A percentile compares a stretch with the other conserved stretches of the same genome.
Conservation (phyloP, 2,888 invertebrate genomes). For the Lamproptera curius region DNA sequence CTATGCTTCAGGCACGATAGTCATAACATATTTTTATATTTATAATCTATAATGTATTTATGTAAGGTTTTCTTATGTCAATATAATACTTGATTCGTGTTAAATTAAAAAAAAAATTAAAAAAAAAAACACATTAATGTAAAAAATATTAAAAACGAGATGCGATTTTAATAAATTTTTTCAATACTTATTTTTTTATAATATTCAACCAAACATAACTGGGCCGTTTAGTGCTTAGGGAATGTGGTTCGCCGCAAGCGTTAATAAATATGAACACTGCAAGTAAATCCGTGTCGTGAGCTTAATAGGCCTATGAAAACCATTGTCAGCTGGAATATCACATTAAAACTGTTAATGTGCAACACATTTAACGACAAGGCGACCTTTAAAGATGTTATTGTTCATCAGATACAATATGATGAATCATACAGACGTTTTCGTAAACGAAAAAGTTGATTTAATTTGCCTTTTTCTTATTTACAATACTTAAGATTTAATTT, state of each 20-base stretch:
- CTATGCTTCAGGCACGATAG: too few relatives aligned
- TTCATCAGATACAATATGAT: not conserved
- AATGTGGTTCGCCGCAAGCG: slow-evolving; percentile 59
- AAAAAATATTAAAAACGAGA: too few relatives aligned
- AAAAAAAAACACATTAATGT: too few relatives aligned
- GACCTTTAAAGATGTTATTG: not conserved
- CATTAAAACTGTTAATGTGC: slow-evolving; percentile 31
- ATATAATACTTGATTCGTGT: too few relatives aligned
- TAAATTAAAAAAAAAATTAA: too few relatives aligned
- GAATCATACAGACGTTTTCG: slow-evolving; percentile 6
- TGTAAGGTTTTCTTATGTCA: too few relatives aligned
- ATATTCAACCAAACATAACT: slow-evolving; percentile 25
- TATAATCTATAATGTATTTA: too few relatives aligned
- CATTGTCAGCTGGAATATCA: slow-evolving; percentile 45
- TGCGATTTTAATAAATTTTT: too few relatives aligned
- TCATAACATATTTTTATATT: too few relatives aligned
- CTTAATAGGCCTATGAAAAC: slow-evolving; percentile 48
- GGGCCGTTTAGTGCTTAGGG: slow-evolving; percentile 24
- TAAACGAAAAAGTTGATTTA: too few relatives aligned
- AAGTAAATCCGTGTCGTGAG: slow-evolving; percentile 51
- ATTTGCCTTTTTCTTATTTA: too few relatives aligned
- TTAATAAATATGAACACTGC: slow-evolving; percentile 51
- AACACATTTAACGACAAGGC: slow-evolving; percentile 21
- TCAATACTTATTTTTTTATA: not conserved
- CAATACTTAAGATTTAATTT: too few relatives aligned